Base-by-base conservation (phyloP, 2,797 vertebrate genomes). In the Sebastiscus albofasciatus region DNA sequence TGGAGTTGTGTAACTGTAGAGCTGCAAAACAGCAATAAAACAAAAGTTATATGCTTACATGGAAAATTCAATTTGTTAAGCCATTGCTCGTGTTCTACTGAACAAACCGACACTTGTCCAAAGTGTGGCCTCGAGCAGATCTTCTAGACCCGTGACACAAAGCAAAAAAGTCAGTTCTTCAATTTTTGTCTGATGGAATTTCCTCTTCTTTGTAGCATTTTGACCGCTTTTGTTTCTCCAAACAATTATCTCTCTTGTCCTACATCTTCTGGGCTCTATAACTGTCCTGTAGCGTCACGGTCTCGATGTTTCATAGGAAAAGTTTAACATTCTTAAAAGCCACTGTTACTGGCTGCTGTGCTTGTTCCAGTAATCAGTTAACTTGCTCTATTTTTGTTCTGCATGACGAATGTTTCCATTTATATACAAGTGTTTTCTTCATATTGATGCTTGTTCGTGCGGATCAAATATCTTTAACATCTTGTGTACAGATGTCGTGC, bases 211-310 rank as follows among this genome's bases (percentile, higher is more conserved):
- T 49, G 36, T 22, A 11, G 1, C n/a, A 12, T 54, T 62, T 54
- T 27, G 16, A 75, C 54, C 12, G 24, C 18, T 59, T 26, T 52
- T 0, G 1, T 24, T 31, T 56, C 39, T 71, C 6, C 14, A 18
- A 81, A 88, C 75, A 85, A 22, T 73, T 13, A 1, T 69, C 34
- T 33, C 34, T 33, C 34, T 72, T 88, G 69, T 84, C 66, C 33
- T 13, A 14, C 18, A 18, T 67, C 33, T 6, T 58, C 8, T 42
- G 4, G 22, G 6, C 33, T 67, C 14, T 22, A 4, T 24, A 4
- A 9, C 22, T 16, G 27, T 13, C 79, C 13, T 29, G 14, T 6
- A 7, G 3, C n/a, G 61, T 84, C 62, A 58, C 6, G 4, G 36
- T 46, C 62, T 76, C 68, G 5, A 16, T 8, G 55, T 79, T 33